Conservation (phyloP, 2,113 vertebrate genomes). For the Sander lucioperca region DNA sequence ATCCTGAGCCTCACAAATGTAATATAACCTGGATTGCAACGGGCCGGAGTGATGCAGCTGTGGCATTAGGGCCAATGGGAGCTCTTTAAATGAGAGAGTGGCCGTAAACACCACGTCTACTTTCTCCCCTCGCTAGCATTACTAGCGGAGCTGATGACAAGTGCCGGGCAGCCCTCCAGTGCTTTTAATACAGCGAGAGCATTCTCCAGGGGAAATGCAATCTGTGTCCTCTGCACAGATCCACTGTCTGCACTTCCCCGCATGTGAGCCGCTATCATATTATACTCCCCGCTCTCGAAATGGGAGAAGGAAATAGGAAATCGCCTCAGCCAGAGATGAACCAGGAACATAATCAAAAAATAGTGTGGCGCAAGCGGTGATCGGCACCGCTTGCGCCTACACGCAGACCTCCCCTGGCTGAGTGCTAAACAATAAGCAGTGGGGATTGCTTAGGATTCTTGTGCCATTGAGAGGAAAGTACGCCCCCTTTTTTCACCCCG, state of each 20-base stretch:
- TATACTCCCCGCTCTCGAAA: constrained; percentile 68
- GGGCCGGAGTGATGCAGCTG: constrained; percentile 52
- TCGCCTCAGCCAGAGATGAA: constrained; percentile 74
- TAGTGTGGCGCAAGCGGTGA: constrained; percentile 58
- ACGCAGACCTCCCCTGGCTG: constrained; percentile 47
- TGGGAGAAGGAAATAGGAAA: constrained; percentile 76
- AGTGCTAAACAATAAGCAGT: constrained; percentile 71
- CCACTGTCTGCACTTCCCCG: constrained; percentile 73
- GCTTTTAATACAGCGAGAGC: constrained; percentile 74
- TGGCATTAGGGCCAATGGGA: constrained; percentile 70
- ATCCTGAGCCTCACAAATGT: constrained; percentile 61
- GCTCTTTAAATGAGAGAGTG: constrained; percentile 73
- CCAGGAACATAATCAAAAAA: constrained; percentile 74
- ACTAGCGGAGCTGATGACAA: constrained; percentile 69
- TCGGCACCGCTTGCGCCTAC: constrained; percentile 37
- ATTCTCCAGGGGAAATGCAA: constrained; percentile 75
- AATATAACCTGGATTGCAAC: constrained; percentile 60
- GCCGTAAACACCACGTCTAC: constrained; percentile 71
- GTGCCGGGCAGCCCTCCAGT: constrained; percentile 68
- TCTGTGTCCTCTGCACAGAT: constrained; percentile 75
- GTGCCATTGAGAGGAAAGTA: constrained; percentile 50
- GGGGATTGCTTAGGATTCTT: constrained; percentile 57
- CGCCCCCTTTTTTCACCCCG: constrained; percentile 46
- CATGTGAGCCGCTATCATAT: constrained; percentile 70
- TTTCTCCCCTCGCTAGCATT: constrained; percentile 46